Percentiles rank a stretch among this genome's conserved stretches.
Evolutionary conservation across 2,797 vertebrate genomes (phyloP).

Genomic region (Fundulus diaphanus): DNA sequence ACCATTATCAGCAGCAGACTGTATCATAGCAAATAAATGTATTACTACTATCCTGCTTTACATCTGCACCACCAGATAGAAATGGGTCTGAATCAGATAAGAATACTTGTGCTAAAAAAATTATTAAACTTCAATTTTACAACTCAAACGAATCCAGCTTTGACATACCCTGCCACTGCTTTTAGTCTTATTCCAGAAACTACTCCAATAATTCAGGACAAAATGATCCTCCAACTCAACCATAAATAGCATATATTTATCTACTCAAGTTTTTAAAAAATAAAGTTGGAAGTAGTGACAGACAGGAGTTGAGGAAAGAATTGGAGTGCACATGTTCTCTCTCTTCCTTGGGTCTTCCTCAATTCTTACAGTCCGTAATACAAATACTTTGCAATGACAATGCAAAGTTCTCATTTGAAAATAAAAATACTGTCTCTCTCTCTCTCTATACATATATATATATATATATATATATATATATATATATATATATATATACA

Average conservation of each 20-base stretch:
- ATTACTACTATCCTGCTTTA: background rate
- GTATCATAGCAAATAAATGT: background rate
- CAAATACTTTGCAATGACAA: background rate
- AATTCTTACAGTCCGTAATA: background rate
- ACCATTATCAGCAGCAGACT: background rate
- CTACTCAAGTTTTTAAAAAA: background rate
- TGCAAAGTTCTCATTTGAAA: background rate
- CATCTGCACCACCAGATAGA: background rate
- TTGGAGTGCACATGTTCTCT: background rate
- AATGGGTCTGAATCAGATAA: background rate
- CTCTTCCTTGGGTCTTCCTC: background rate
- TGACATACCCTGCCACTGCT: background rate
- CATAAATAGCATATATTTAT: slow-evolving; percentile 5
- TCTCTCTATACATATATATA: too few species aligned
- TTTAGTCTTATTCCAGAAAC: background rate
- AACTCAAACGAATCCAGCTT: background rate
- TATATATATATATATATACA: too few species aligned
- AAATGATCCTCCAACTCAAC: background rate
- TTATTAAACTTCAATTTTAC: background rate
- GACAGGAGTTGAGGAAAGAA: background rate
- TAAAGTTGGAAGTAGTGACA: background rate
- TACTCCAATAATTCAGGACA: background rate
- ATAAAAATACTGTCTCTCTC: too few species aligned
- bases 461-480: too few species aligned
- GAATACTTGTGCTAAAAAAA: background rate